phyloP scores from a whole-genome alignment of 2,888 invertebrate genomes.

The Ecliptopera silaceata region DNA sequence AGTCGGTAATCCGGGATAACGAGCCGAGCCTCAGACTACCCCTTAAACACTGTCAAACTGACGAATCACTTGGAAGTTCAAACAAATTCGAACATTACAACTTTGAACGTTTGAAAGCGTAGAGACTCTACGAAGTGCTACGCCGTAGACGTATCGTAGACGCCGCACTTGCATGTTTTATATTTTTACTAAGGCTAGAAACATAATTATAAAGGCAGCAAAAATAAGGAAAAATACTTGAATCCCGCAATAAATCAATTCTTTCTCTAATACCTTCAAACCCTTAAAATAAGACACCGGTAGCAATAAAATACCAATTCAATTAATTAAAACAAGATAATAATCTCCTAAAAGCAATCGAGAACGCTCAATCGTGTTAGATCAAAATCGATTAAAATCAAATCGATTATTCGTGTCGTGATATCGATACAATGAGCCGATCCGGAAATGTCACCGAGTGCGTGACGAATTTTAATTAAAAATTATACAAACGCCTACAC shows the following conservation, averaged over 20 bases:
- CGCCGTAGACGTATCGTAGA: constrained; percentile 16
- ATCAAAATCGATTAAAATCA: constrained; percentile 42
- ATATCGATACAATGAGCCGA: constrained; percentile 36
- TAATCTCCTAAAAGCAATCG: constrained; percentile 23
- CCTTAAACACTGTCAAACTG: constrained; percentile 43
- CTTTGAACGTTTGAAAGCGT: constrained; percentile 11
- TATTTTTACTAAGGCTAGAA: background rate
- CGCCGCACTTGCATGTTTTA: background rate
- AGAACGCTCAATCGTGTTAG: constrained; percentile 36
- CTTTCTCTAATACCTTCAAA: background rate
- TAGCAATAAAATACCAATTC: constrained; percentile 17
- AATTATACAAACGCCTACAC: constrained; percentile 41
- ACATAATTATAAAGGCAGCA: too few species aligned
- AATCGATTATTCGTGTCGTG: constrained; percentile 36
- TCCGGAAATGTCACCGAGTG: constrained; percentile 45
- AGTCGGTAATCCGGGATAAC: constrained; percentile 69
- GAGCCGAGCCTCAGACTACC: constrained; percentile 45
- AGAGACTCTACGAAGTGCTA: constrained; percentile 24
- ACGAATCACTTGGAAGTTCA: too few species aligned
- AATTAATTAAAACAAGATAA: constrained; percentile 22
- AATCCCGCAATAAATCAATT: too few species aligned
- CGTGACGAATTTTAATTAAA: constrained; percentile 50
- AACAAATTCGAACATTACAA: too few species aligned
- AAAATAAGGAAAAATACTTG: too few species aligned
- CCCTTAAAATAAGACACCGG: background rate